phyloP scores from a whole-genome alignment of 2,888 invertebrate species.

The Tetragonisca angustula region DNA sequence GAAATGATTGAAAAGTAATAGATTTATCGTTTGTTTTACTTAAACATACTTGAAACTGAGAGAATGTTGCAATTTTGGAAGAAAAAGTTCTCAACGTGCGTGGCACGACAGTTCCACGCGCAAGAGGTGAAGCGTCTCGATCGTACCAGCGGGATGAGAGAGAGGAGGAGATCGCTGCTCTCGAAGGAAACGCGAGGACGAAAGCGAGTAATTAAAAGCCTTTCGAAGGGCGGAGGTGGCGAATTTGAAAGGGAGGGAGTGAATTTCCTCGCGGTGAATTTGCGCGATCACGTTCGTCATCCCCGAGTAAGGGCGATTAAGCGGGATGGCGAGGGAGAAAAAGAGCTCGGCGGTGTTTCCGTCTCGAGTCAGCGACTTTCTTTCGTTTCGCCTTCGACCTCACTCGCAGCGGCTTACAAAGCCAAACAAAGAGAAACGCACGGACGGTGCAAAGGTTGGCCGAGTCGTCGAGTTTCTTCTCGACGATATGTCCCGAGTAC shows the following conservation, averaged over 20 bases:
- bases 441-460: not conserved
- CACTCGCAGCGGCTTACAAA: constrained; percentile 25
- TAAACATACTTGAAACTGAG: no score
- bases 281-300: constrained; percentile 43
- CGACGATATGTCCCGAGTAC: not conserved
- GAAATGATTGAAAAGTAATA: no score
- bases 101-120: no score
- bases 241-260: not conserved
- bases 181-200: not conserved
- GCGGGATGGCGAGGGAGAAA: constrained; percentile 13
- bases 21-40: no score
- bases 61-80: no score
- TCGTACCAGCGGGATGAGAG: no score
- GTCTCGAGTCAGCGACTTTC: constrained; percentile 49
- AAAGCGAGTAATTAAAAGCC: not conserved
- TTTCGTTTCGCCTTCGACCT: constrained; percentile 20
- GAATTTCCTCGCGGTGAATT: constrained; percentile 32
- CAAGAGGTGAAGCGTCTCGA: no score
- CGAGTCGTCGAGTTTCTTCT: constrained; percentile 8
- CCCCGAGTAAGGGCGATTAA: constrained; percentile 64
- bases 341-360: constrained; percentile 22
- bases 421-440: not conserved
- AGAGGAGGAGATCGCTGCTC: no score
- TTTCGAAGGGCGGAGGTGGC: no score
- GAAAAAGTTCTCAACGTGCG: no score